Base-by-base conservation (phyloP, 2,888 invertebrate genomes). In the Lacanobia wlatinum region DNA sequence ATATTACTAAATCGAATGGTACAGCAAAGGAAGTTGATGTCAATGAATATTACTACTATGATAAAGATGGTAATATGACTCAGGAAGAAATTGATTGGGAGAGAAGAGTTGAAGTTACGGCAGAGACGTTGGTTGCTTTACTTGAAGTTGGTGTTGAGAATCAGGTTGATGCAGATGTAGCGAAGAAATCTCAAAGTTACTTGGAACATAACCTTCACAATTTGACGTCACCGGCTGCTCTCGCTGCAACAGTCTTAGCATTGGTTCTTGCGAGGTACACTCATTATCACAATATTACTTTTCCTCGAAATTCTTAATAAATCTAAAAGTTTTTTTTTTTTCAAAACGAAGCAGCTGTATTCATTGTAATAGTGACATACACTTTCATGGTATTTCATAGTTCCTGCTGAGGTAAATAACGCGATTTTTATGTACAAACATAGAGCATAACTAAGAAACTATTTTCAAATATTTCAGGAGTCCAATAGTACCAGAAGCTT, bases 71-170 rank as follows among this genome's bases (percentile, higher is more conserved):
- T 5, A 96, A 96, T 86, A 93, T 96, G 92, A 96, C 96, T 0
- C 87, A 95, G 50, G 94, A 96, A 52, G 93, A 94, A 78, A 92
- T 96, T 69, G 91, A 95, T 61, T 94, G 96, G 90, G 97, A 97
- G 82, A 95, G 97, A 78, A 96, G 94, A 69, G 96, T 97, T 8
- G 97, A 97, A 91, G 95, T 97, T 0, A 97, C 97, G 0, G 97
- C 97, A 0, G 97, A 97, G 86, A 97, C 97, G 2, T 92, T 97
- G 60, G 96, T 96, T 2, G 94, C 97, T 34, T 92, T 97, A 14
- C 94, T 97, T 79, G 97, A 97, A 93, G 96, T 97, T 81, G 97
- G 97, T 67, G 94, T 97, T 43, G 97, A 97, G 83, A 96, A 94
- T 89, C 95, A 96, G 92, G 75, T 92, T 59, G 96, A 97, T 83